Percentiles rank a stretch among this genome's conserved stretches.
Evolutionary conservation across 2,113 vertebrate species (phyloP).

Genomic region (Ptilonorhynchus violaceus): DNA sequence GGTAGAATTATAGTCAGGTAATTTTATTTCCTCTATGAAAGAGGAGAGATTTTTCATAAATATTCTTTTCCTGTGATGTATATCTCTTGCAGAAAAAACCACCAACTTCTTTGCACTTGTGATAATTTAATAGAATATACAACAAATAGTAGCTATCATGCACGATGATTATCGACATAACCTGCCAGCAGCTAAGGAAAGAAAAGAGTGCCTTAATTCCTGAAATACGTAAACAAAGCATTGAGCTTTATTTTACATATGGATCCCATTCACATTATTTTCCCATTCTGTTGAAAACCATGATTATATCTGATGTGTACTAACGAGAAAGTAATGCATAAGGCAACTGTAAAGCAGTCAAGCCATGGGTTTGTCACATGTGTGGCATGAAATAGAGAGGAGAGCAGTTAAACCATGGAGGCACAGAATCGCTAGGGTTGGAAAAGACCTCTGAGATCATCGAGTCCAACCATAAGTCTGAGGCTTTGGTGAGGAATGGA

Average conservation of each 20-base stretch:
- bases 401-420: neutral
- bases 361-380: neutral
- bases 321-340: neutral
- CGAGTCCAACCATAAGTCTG: neutral
- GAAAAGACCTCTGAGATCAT: neutral
- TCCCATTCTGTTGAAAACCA: neutral
- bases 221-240: neutral
- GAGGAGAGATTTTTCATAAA: neutral
- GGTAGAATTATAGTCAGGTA: neutral
- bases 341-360: neutral
- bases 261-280: neutral
- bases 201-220: neutral
- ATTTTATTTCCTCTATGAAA: neutral
- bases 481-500: neutral
- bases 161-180: neutral
- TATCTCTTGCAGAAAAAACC: neutral
- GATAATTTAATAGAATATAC: neutral
- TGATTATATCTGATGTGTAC: neutral
- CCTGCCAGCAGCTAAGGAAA: neutral
- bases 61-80: neutral
- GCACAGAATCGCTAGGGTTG: neutral
- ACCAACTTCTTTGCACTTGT: neutral
- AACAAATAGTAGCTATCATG: neutral
- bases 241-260: slow-evolving; percentile 6
- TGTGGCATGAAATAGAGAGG: neutral